Conservation (phyloP, 2,888 invertebrate species). For the Andrena dorsata region DNA sequence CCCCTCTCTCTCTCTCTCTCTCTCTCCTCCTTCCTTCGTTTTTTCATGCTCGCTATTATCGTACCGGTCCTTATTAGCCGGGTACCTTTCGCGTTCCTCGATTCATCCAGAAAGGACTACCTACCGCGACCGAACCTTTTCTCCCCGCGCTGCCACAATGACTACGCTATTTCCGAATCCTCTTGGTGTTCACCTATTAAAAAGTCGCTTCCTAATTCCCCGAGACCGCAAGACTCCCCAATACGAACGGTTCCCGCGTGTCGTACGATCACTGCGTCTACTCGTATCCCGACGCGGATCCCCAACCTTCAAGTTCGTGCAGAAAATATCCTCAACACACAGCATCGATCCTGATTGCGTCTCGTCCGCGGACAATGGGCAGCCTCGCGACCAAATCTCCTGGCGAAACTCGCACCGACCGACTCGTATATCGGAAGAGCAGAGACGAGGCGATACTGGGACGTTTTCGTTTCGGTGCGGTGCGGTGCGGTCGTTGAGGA, state of each 20-base stretch:
- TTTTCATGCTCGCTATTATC: slow-evolving; percentile 68
- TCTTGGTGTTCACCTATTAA: slow-evolving; percentile 67
- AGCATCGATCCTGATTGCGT: no score
- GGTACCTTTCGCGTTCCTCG: slow-evolving; percentile 56
- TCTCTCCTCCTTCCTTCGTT: slow-evolving; percentile 26
- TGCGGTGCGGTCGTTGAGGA: neutral
- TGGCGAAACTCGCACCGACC: neutral
- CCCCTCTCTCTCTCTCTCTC: slow-evolving; percentile 18
- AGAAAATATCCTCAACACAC: no score
- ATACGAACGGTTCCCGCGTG: no score
- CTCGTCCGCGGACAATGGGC: no score
- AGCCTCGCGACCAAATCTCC: no score
- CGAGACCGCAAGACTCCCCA: slow-evolving; percentile 30
- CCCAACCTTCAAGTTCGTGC: no score
- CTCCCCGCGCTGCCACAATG: slow-evolving; percentile 53
- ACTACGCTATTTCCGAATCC: slow-evolving; percentile 67
- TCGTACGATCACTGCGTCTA: no score
- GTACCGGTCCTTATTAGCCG: slow-evolving; percentile 67
- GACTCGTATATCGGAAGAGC: neutral
- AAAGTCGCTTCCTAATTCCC: slow-evolving; percentile 30
- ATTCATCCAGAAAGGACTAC: slow-evolving; percentile 52
- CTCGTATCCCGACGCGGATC: no score
- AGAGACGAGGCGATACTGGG: neutral
- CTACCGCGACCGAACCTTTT: slow-evolving; percentile 56
- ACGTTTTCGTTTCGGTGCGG: slow-evolving; percentile 1